phyloP scores from a whole-genome alignment of 1,140 invertebrate species.

The Eupeodes corollae region DNA sequence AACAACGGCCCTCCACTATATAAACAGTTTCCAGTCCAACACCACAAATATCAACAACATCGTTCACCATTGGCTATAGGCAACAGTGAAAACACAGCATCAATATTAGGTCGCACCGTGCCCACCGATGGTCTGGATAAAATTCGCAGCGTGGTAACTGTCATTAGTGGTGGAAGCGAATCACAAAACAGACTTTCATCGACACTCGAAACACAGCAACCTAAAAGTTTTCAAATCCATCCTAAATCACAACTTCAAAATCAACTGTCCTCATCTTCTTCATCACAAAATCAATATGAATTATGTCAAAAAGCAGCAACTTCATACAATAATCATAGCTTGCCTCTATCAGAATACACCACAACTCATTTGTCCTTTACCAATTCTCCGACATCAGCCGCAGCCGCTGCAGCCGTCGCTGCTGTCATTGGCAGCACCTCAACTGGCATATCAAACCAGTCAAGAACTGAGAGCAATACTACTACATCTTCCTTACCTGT shows the following conservation, averaged over 20 bases:
- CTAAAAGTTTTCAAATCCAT: no score
- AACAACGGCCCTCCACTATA: conserved; percentile 11
- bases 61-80: conserved; percentile 5
- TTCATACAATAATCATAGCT: not conserved
- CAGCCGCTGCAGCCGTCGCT: conserved; percentile 15
- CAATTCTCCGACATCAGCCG: conserved; percentile 10
- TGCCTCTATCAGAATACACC: not conserved
- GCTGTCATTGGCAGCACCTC: conserved; percentile 6
- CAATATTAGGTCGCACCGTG: conserved; percentile 27
- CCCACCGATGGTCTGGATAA: conserved; percentile 28
- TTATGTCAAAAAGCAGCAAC: not conserved
- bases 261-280: no score
- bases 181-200: no score
- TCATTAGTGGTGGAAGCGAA: not conserved
- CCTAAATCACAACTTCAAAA: no score
- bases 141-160: conserved; percentile 27
- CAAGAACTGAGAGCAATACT: conserved; percentile 2
- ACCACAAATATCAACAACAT: not conserved
- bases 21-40: conserved; percentile 14
- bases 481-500: conserved; percentile 14
- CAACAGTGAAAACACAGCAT: conserved; percentile 25
- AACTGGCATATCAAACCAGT: conserved; percentile 1
- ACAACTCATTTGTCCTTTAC: not conserved
- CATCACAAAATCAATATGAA: not conserved
- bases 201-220: no score